phyloP scores from a whole-genome alignment of 2,113 vertebrate species.

The Charadrius vociferus region DNA sequence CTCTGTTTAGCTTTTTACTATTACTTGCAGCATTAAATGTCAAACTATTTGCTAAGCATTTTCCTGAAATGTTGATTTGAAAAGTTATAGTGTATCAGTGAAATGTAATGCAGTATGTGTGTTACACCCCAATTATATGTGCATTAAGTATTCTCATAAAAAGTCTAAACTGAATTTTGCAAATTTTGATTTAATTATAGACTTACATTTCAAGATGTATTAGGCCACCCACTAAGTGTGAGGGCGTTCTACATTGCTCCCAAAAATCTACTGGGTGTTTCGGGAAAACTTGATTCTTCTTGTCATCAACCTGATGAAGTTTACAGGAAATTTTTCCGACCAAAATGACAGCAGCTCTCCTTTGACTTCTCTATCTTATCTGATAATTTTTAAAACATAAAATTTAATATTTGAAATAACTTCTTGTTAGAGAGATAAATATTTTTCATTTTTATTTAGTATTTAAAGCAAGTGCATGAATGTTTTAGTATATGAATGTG shows the following conservation, averaged over 20 bases:
- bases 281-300: neutral
- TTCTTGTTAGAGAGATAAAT: neutral
- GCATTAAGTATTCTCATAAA: neutral
- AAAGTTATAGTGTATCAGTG: neutral
- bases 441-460: neutral
- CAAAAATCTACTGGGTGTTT: neutral
- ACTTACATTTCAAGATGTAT: neutral
- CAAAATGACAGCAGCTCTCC: neutral
- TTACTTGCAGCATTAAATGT: neutral
- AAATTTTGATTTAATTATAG: slow-evolving; percentile 31
- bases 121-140: neutral
- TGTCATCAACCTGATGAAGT: neutral
- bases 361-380: neutral
- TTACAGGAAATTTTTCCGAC: neutral
- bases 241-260: slow-evolving; percentile 15
- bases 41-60: neutral
- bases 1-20: neutral
- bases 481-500: neutral
- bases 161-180: neutral
- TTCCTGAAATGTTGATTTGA: neutral
- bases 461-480: neutral
- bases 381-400: neutral
- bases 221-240: neutral
- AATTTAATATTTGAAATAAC: neutral
- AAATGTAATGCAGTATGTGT: neutral